Evolutionary conservation across 2,797 vertebrate genomes (phyloP).

Genomic region (Podarcis lilfordi): DNA sequence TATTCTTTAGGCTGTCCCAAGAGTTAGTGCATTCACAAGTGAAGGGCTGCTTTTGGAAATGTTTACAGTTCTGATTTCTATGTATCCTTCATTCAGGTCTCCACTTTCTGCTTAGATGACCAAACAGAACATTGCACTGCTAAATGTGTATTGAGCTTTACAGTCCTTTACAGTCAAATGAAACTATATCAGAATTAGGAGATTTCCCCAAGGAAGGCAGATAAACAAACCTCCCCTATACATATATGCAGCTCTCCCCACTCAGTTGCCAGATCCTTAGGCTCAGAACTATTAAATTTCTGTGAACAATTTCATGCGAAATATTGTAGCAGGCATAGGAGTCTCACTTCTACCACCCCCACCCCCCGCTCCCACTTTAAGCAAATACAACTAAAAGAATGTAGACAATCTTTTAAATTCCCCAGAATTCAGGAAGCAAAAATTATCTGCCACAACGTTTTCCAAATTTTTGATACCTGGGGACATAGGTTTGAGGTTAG

Average conservation of each 20-base stretch:
- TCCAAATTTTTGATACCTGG: background rate
- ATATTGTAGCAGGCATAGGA: background rate
- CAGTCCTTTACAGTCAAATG: background rate
- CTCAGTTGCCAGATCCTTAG: background rate
- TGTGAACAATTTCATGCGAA: background rate
- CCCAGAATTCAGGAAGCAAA: background rate
- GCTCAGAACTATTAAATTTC: background rate
- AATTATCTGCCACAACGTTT: background rate
- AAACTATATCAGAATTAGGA: background rate
- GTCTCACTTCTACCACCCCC: background rate
- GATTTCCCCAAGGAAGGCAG: no score
- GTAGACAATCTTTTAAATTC: no score
- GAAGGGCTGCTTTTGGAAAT: background rate
- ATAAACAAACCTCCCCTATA: no score
- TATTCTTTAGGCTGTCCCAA: background rate
- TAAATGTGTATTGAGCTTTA: background rate
- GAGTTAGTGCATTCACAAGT: background rate
- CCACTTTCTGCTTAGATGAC: background rate
- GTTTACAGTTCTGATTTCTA: background rate
- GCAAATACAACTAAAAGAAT: background rate
- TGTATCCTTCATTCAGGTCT: background rate
- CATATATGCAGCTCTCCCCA: background rate
- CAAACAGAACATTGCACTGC: background rate
- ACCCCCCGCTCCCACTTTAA: background rate
- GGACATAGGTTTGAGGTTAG: background rate